Conservation (phyloP, 2,113 vertebrate species). For the Sclerurus mexicanus region DNA sequence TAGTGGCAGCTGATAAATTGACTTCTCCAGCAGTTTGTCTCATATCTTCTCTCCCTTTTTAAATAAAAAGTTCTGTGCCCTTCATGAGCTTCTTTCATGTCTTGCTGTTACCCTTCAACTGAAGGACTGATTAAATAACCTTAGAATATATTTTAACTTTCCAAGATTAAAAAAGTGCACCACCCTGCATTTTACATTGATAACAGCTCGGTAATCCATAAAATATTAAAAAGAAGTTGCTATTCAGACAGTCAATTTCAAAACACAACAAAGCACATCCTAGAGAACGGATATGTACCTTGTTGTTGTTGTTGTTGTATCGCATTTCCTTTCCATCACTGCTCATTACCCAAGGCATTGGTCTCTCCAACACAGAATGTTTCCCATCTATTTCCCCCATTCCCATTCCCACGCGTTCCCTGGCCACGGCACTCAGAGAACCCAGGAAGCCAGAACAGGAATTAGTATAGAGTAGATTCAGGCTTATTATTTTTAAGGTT, state of each 20-base stretch:
- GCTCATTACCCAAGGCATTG: slow-evolving; percentile 8
- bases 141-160: background rate
- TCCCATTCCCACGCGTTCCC: background rate
- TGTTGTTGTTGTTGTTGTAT: background rate
- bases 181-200: background rate
- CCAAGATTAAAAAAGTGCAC: background rate
- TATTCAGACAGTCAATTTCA: background rate
- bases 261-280: background rate
- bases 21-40: background rate
- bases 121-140: background rate
- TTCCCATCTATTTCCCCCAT: slow-evolving; percentile 27
- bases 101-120: background rate
- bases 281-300: background rate
- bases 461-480: background rate
- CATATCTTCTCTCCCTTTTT: background rate
- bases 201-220: background rate
- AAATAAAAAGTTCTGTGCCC: background rate
- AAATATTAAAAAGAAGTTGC: background rate
- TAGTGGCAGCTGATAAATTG: background rate
- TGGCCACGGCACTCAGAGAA: background rate
- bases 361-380: background rate
- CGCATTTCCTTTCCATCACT: slow-evolving; percentile 18
- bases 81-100: background rate
- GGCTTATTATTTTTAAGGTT: background rate
- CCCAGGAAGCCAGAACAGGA: background rate